Evolutionary conservation across 2,113 vertebrate species (phyloP), one percentile per base, ranked within the genome.

Genomic region (Gambusia affinis): DNA sequence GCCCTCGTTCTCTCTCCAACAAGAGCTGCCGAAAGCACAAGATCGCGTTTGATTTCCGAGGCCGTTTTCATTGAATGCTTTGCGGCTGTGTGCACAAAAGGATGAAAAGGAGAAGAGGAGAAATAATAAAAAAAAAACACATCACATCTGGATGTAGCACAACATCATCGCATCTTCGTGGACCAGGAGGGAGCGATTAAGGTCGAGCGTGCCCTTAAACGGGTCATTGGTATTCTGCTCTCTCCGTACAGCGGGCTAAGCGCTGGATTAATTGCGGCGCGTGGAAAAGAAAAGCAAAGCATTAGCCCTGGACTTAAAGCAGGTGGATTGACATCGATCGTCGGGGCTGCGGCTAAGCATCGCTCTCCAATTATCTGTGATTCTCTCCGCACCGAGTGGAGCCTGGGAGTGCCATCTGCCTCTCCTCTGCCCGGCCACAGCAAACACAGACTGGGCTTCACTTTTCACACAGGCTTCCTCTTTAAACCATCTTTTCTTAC

Each of bases 191-290:
- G 67, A 85, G 64, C 86, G 87, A 88, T 87, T 90, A 84, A 72
- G 85, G 84, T 76, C 77, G 73, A 77, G 78, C 60, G 10, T 72
- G 74, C 83, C 78, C 51, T 72, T 91, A 92, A 93, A 90, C 67
- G 85, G 89, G 88, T 87, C 92, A 93, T 94, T 92, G 92, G 91
- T 91, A 94, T 94, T 93, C 93, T 76, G 89, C 84, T 79, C 82
- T 88, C 83, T 75, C 74, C 88, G 73, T 85, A 88, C 33, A 63
- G 76, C 3, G 83, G 83, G 88, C 91, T 93, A 90, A 92, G 91
- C 88, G 82, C 86, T 81, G 89, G 85, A 90, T 92, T 94, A 93
- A 94, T 92, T 91, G 91, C 76, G 67, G 85, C 31, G 89, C 88
- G 89, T 90, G 85, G 86, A 92, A 57, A 88, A 90, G 90, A 91